These are phyloP conservation scores for Tolypeutes matacus DNA, from an alignment of 2,797 vertebrate genomes.

Conservation along the genomic window DNA sequence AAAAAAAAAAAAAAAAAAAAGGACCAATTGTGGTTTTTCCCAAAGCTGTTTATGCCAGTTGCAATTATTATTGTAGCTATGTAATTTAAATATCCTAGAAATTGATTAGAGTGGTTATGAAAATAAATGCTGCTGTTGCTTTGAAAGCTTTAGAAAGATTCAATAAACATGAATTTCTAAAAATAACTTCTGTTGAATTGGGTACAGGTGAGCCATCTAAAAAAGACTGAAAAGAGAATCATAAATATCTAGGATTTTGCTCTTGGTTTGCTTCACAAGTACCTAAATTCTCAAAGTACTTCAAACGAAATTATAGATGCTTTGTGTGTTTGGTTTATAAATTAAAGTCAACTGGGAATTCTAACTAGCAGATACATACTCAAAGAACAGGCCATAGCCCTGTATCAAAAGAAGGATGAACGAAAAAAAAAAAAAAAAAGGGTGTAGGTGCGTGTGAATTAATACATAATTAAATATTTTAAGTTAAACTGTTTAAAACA, in stretches of 20 bases:
- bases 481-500: neutral
- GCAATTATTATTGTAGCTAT: neutral
- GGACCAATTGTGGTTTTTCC: neutral
- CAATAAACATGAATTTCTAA: neutral
- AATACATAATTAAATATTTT: neutral
- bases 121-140: neutral
- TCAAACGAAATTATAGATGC: conserved; percentile 37
- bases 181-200: conserved; percentile 22
- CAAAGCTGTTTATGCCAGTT: neutral
- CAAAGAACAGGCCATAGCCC: neutral
- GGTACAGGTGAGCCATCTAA: neutral
- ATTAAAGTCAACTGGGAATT: conserved; percentile 11
- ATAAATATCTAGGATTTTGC: neutral
- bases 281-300: neutral
- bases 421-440: neutral
- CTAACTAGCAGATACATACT: neutral
- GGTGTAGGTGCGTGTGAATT: neutral
- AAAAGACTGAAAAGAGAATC: neutral
- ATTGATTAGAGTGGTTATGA: conserved; percentile 14
- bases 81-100: conserved; percentile 31
- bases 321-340: neutral
- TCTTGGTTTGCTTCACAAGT: conserved; percentile 16
- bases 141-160: conserved; percentile 48
- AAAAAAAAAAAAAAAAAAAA: too few relatives aligned
- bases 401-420: neutral